Percentiles rank a stretch among this genome's conserved stretches.
Conservation (phyloP, 2,888 invertebrate species). For the Agelastica alni region DNA sequence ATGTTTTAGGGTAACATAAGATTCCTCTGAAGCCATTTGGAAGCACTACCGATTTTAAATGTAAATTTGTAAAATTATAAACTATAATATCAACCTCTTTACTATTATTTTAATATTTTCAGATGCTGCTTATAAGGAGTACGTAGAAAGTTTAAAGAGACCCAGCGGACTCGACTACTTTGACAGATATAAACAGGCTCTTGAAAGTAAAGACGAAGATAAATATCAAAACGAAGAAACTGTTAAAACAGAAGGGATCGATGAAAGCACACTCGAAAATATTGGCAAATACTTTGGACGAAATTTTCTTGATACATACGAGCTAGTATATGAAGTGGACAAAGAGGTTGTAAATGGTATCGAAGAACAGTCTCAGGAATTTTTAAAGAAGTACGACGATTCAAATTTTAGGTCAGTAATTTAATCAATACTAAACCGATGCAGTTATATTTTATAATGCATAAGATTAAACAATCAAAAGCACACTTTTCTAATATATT, state of each 20-base stretch:
- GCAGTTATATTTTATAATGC: no score
- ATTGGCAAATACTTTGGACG: conserved; percentile 47
- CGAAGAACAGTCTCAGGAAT: conserved; percentile 44
- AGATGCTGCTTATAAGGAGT: conserved; percentile 36
- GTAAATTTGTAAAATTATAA: no score
- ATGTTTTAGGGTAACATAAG: no score
- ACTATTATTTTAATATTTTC: no score
- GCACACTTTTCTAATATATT: no score
- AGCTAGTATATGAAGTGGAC: conserved; percentile 45
- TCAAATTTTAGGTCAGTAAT: conserved; percentile 42
- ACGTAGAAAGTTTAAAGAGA: conserved; percentile 40
- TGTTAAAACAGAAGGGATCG: conserved; percentile 8
- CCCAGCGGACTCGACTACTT: conserved; percentile 40
- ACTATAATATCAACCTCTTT: no score
- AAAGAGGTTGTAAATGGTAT: conserved; percentile 37
- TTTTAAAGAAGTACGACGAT: conserved; percentile 51
- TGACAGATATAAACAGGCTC: conserved; percentile 31
- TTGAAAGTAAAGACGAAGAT: neutral
- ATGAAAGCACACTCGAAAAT: conserved; percentile 9
- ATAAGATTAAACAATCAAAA: no score
- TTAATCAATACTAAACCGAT: no score
- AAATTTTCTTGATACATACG: conserved; percentile 52
- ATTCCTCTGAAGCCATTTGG: no score
- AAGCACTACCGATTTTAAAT: no score
- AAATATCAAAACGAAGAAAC: conserved; percentile 1